Evolutionary conservation across 2,888 invertebrate genomes (phyloP).

Genomic region (Leucania comma): DNA sequence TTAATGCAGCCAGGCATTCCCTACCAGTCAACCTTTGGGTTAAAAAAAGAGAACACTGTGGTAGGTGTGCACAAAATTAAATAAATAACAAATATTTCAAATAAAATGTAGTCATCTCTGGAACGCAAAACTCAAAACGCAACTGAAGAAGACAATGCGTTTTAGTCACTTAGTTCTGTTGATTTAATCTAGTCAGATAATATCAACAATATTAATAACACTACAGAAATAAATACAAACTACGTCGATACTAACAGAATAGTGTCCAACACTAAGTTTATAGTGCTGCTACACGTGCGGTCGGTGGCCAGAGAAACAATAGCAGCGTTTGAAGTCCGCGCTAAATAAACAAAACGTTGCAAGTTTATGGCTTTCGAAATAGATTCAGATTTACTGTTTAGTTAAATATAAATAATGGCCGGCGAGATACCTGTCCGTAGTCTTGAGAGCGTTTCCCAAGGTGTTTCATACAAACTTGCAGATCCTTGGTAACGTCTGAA

Average conservation of each 20-base stretch:
- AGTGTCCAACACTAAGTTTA: background rate
- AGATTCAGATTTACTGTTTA: constrained; percentile 41
- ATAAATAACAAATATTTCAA: no score
- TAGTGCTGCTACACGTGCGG: constrained; percentile 25
- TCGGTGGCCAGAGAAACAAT: constrained; percentile 45
- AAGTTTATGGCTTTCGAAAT: constrained; percentile 51
- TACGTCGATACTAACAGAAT: no score
- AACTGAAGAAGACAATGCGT: no score
- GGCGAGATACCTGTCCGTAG: constrained; percentile 21
- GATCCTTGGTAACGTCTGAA: background rate
- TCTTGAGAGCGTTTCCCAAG: background rate
- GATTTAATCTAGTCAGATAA: background rate
- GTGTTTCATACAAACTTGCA: background rate
- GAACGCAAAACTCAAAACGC: no score
- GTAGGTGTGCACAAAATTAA: no score
- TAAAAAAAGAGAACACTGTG: no score
- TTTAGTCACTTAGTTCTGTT: no score
- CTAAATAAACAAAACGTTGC: constrained; percentile 40
- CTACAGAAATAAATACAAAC: background rate
- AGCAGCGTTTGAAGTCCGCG: constrained; percentile 51
- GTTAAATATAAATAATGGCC: constrained; percentile 33
- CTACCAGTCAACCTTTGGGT: no score
- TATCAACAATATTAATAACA: background rate
- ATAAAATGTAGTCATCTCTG: no score
- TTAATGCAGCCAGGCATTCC: no score